Evolutionary conservation across 2,113 vertebrate species (phyloP).

Genomic region (Panurus biarmicus): DNA sequence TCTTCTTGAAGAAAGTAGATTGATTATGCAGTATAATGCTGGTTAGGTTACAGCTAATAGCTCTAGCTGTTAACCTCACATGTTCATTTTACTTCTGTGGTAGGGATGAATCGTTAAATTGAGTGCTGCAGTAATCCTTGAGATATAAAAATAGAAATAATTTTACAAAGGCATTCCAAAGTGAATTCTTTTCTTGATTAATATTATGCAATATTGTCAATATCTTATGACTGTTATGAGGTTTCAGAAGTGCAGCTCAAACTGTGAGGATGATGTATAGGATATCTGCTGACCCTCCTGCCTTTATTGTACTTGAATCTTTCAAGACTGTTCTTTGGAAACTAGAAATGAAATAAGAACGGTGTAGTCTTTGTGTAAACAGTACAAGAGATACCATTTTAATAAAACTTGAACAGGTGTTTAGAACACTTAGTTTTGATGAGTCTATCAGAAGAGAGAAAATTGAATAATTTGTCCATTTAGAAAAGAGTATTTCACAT

Average conservation of each 20-base stretch:
- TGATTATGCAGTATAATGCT: background rate
- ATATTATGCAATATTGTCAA: background rate
- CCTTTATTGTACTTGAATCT: background rate
- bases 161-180: slow-evolving; percentile 5
- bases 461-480: background rate
- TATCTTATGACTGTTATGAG: background rate
- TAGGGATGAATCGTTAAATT: background rate
- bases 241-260: background rate
- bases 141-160: background rate
- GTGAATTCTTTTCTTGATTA: background rate
- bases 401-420: background rate
- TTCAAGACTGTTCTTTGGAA: background rate
- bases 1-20: slow-evolving; percentile 24
- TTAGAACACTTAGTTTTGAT: background rate
- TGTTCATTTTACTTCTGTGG: background rate
- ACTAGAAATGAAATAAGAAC: background rate
- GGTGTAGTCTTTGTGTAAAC: background rate
- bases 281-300: background rate
- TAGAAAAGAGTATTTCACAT: background rate
- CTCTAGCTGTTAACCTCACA: background rate
- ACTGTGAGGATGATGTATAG: background rate
- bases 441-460: background rate
- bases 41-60: slow-evolving; percentile 14
- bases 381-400: background rate
- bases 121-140: background rate